These are phyloP conservation scores for Baryphthengus martii DNA, from an alignment of 2,113 vertebrate species.

Conservation along the genomic window DNA sequence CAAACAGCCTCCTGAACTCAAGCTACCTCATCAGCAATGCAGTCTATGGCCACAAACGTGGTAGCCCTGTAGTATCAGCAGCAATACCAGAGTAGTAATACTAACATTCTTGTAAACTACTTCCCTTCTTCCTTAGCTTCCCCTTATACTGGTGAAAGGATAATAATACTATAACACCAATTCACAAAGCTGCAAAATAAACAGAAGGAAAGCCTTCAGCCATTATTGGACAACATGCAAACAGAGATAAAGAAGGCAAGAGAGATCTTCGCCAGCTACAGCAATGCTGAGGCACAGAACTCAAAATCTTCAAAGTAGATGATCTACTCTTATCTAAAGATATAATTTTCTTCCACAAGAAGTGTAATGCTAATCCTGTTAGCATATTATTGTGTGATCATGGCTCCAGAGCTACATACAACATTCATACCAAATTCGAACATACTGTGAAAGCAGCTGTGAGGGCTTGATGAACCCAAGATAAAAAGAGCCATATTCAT, in stretches of 20 bases:
- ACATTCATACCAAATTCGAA: background rate
- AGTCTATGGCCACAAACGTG: background rate
- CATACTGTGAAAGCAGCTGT: background rate
- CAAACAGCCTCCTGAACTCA: background rate
- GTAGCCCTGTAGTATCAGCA: background rate
- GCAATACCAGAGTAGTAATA: background rate
- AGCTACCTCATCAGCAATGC: accelerated
- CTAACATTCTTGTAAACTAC: background rate
- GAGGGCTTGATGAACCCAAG: background rate
- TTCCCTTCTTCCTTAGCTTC: background rate
- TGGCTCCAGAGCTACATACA: background rate
- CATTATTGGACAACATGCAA: background rate
- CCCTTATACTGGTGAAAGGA: background rate
- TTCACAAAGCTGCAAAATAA: background rate
- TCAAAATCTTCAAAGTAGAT: background rate
- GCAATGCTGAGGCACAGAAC: background rate
- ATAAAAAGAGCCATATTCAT: background rate
- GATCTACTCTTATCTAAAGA: background rate
- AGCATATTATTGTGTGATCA: conserved; percentile 6
- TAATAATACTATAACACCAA: background rate
- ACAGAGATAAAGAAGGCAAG: background rate
- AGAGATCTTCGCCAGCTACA: background rate
- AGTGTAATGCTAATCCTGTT: conserved; percentile 9
- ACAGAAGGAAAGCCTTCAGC: background rate
- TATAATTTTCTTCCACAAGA: background rate